These are phyloP conservation scores for Vulpes ferrilata DNA, from an alignment of 2,113 vertebrate species.

Conservation along the genomic window DNA sequence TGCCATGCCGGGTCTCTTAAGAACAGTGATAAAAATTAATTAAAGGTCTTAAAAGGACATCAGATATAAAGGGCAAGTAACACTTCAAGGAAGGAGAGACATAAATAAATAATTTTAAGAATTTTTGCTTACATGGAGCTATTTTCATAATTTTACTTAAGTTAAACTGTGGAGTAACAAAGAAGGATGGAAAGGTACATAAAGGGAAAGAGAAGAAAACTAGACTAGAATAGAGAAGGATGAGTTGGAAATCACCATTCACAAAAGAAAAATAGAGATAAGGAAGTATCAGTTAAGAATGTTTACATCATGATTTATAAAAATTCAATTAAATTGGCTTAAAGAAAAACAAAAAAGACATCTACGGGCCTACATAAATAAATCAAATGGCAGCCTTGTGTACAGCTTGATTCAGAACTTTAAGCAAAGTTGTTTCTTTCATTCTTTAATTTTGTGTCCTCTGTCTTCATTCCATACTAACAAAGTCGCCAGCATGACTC, in stretches of 20 bases:
- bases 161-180: background rate
- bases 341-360: background rate
- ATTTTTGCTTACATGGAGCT: background rate
- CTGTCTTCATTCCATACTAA: background rate
- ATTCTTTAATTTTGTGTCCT: background rate
- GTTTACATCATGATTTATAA: background rate
- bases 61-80: slow-evolving; percentile 62
- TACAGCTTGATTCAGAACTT: background rate
- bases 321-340: background rate
- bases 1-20: slow-evolving; percentile 38
- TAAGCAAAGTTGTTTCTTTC: background rate
- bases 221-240: background rate
- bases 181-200: background rate
- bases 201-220: background rate
- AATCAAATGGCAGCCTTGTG: background rate
- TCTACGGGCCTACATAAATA: background rate
- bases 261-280: background rate
- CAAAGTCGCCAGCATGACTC: background rate
- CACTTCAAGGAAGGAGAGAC: slow-evolving; percentile 47
- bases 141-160: slow-evolving; percentile 49
- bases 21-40: slow-evolving; percentile 72
- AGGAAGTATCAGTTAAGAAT: background rate
- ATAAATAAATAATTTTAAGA: slow-evolving; percentile 71
- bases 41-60: slow-evolving; percentile 60
- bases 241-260: background rate